phyloP scores from a whole-genome alignment of 2,888 invertebrate genomes.

The Abrostola triplasia region DNA sequence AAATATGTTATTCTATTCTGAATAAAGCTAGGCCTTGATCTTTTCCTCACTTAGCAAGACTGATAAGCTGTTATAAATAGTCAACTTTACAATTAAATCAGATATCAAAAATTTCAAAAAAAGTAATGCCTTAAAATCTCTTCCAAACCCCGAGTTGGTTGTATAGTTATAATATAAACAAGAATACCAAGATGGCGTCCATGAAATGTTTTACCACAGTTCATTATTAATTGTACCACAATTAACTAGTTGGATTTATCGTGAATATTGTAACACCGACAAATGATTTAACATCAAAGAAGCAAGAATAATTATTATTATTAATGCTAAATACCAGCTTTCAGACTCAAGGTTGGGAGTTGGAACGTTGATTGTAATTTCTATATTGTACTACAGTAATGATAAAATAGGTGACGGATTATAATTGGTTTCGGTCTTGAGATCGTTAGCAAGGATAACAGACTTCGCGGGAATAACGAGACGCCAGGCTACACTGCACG shows the following conservation, averaged over 20 bases:
- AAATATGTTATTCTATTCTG: too few species aligned
- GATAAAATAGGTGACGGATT: neutral
- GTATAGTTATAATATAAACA: too few species aligned
- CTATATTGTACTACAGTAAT: neutral
- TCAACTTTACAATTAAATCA: too few species aligned
- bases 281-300: conserved; percentile 15
- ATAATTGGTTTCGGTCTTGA: neutral
- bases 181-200: neutral
- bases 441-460: neutral
- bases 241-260: neutral
- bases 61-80: too few species aligned
- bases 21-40: too few species aligned
- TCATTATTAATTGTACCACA: neutral
- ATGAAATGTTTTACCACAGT: neutral
- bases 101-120: too few species aligned
- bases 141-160: too few species aligned
- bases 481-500: too few species aligned
- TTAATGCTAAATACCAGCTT: neutral
- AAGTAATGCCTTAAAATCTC: too few species aligned
- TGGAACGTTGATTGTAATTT: too few species aligned
- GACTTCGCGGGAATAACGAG: too few species aligned
- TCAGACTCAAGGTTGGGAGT: neutral
- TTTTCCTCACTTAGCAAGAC: too few species aligned
- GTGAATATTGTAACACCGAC: neutral
- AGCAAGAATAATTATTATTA: neutral